Evolutionary conservation across 2,888 invertebrate genomes (phyloP), one percentile per base, ranked within the genome.

Genomic region (Ptychoptera contaminata): DNA sequence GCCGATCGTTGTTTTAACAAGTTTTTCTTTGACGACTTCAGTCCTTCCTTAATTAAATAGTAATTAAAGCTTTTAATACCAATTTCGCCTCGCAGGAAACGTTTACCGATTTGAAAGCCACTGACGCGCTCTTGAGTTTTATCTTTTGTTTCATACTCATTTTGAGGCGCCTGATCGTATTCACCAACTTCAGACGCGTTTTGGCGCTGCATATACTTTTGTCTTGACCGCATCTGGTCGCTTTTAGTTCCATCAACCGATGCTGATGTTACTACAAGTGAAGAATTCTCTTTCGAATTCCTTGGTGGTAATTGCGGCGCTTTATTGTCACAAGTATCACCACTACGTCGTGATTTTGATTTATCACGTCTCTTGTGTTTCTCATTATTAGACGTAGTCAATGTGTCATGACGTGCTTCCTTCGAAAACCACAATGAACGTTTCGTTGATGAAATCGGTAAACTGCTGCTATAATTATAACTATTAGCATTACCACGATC

Each of bases 11-110:
- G 61, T 46, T 62, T 63, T 23, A 60, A 60, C 1, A 58, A 56
- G 47, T 58, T 54, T 47, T 63, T 65, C 44, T 63, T 65, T 0
- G 61, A 58, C 39, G 61, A 61, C 48, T 63, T 65, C 7, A 66
- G 47, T 4, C 65, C 65, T 51, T 66, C 65, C 47, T 66, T 65
- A 0, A 66, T 53, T 16, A 66, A 52, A 51, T 66, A 66, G 48
- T 66, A 66, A 46, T 66, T 66, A 49, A 66, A 66, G 54, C 65
- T 66, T 49, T 65, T 65, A 9, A 66, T 66, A 45, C 65, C 65
- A 23, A 66, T 66, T 52, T 66, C 65, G 1, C 65, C 65, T 32
- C 59, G 60, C 1, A 66, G 51, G 31, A 66, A 60, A 7, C 63
- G 59, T 12, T 63, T 56, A 0, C 65, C 65, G 45, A 65, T 63